phyloP scores from a whole-genome alignment of 1,140 invertebrate genomes.

The Bombus waltoni region DNA sequence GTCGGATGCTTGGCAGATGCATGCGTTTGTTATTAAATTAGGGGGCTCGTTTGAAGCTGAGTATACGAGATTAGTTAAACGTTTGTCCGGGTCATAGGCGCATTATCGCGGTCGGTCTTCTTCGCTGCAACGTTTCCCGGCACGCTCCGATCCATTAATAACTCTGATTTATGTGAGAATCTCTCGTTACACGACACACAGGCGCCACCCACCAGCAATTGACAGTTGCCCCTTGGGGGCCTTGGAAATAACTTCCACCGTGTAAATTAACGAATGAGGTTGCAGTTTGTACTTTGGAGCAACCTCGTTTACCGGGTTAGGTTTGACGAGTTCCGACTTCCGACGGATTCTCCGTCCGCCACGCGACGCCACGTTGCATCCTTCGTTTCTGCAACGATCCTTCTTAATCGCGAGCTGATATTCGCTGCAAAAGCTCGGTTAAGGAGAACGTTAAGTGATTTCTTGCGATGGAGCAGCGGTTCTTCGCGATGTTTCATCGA shows the following conservation, averaged over 20 bases:
- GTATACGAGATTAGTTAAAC: slow-evolving; percentile 37
- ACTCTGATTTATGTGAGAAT: slow-evolving; percentile 68
- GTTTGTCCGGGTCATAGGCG: slow-evolving; percentile 42
- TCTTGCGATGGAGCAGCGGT: background rate
- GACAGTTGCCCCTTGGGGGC: slow-evolving; percentile 58
- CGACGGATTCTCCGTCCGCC: slow-evolving; percentile 24
- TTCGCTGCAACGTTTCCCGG: slow-evolving; percentile 30
- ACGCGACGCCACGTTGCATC: slow-evolving; percentile 1
- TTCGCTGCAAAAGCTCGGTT: slow-evolving; percentile 5
- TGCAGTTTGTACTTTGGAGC: slow-evolving; percentile 62
- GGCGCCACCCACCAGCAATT: slow-evolving; percentile 58
- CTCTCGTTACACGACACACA: slow-evolving; percentile 62
- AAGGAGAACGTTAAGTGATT: background rate
- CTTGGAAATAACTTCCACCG: slow-evolving; percentile 62
- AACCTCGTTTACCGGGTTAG: slow-evolving; percentile 43
- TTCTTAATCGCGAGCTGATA: slow-evolving; percentile 23
- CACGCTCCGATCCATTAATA: slow-evolving; percentile 66
- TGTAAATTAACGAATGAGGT: slow-evolving; percentile 73
- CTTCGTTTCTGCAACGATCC: background rate
- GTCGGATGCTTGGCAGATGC: background rate
- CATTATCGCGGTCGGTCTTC: slow-evolving; percentile 46
- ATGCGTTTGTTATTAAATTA: slow-evolving; percentile 49
- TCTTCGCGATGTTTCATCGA: background rate
- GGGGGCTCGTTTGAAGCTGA: slow-evolving; percentile 11
- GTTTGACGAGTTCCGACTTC: slow-evolving; percentile 56